Conservation (phyloP, 2,797 vertebrate species). For the Amniataba percoides region DNA sequence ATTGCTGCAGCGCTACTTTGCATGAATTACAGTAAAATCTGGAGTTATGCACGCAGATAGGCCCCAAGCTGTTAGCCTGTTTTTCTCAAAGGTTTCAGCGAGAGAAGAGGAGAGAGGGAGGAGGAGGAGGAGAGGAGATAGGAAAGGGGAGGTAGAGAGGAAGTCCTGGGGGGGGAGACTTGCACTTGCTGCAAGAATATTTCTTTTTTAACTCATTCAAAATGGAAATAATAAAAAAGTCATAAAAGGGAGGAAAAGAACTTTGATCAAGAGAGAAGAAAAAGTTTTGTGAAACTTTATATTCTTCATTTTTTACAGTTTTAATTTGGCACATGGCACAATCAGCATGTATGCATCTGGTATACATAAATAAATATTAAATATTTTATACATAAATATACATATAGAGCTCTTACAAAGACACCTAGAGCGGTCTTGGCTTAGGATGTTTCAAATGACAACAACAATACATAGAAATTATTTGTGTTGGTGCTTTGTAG, state of each 20-base stretch:
- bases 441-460: slow-evolving; percentile 73
- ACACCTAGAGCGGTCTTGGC: slow-evolving; percentile 76
- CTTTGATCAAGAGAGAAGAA: slow-evolving; percentile 77
- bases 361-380: slow-evolving; percentile 93
- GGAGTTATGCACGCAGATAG: slow-evolving; percentile 76
- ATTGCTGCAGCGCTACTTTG: slow-evolving; percentile 74
- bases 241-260: slow-evolving; percentile 69
- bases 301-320: slow-evolving; percentile 87
- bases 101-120: slow-evolving; percentile 55
- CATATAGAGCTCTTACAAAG: slow-evolving; percentile 90
- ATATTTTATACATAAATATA: slow-evolving; percentile 91
- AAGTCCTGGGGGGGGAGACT: slow-evolving; percentile 68
- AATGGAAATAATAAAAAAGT: slow-evolving; percentile 71
- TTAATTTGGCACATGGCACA: slow-evolving; percentile 93
- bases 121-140: slow-evolving; percentile 34
- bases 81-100: slow-evolving; percentile 76
- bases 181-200: slow-evolving; percentile 66
- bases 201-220: slow-evolving; percentile 66
- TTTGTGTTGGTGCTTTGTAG: slow-evolving; percentile 68
- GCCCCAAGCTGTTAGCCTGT: slow-evolving; percentile 78
- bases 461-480: slow-evolving; percentile 71
- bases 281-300: slow-evolving; percentile 85
- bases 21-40: slow-evolving; percentile 81
- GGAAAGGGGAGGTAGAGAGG: slow-evolving; percentile 49
- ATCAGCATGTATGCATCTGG: slow-evolving; percentile 91